Evolutionary conservation across 2,113 vertebrate species (phyloP), one percentile per base, ranked within the genome.

Genomic region (Zosterops borbonicus): DNA sequence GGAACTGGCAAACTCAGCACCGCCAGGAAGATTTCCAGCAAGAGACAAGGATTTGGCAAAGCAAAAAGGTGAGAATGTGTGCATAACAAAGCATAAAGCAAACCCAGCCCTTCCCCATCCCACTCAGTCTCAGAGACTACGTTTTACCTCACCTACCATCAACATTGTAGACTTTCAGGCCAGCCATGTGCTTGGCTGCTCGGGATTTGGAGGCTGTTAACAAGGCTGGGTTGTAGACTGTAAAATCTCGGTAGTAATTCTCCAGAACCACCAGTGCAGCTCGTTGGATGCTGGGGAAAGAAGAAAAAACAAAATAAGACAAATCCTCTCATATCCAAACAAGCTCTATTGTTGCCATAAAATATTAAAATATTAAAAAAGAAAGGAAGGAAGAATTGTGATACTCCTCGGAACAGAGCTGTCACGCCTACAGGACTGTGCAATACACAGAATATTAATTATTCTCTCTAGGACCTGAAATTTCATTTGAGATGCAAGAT

Each of bases 171-270:
- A 99, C 99, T 96, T 99, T 99, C 80, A 99, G 98, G 47, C 98
- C 99, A 3, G 99, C 98, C 98, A 99, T 98, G 92, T 99, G 99
- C 91, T 99, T 99, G 95, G 98, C 98, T 73, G 98, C 98, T 28
- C 98, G 97, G 90, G 99, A 98, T 90, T 99, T 99, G 59, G 98
- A 98, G 89, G 98, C 98, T 49, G 98, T 98, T 62, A 99, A 97
- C 55, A 99, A 98, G 37, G 98, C 98, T 4, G 99, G 98, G 94
- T 99, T 99, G 94, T 99, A 98, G 87, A 99, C 98, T 11, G 98
- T 97, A 96, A 99, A 99, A 94, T 99, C 99, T 97, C 97, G 98
- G 97, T 99, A 99, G 98, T 99, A 99, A 91, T 98, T 99, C 97
- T 99, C 99, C 97, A 99, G 96, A 90, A 99, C 97, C 91, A 98